Evolutionary conservation across 2,113 vertebrate species (phyloP), one percentile per base, ranked within the genome.

Genomic region (Corvus moneduloides): DNA sequence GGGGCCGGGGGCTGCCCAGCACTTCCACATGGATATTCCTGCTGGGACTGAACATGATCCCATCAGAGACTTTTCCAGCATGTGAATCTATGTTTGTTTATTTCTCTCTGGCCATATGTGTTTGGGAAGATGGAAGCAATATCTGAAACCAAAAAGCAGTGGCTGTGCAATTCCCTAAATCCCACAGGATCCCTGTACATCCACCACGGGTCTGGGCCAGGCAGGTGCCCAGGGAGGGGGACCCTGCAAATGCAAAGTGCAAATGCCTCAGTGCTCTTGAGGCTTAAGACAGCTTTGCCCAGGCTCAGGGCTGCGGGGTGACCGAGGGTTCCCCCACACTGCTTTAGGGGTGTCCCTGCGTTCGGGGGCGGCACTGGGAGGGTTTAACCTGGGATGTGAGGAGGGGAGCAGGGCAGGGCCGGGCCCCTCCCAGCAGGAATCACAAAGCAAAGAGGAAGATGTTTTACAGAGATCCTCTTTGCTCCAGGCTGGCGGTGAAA

Each of bases 11-110:
- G 43, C 67, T 75, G 78, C 82, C 62, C 54, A 44, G 59, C 1
- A 3, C 56, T 24, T 46, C 44, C 11, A 3, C 23, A 2, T 4
- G 69, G 64, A 33, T 49, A 33, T 33, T 87, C 77, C 78, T 15
- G 0, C 66, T 63, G 61, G 43, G 48, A 56, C 21, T 3, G 0
- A 84, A 48, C 17, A 7, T 0, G 1, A 59, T 55, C 51, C 58
- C 23, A 35, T 35, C 44, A 46, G 76, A 51, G 13, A 33, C n/a
- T 76, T 71, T 49, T 27, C 71, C 69, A 76, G 49, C 17, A 5
- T 0, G 9, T 35, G 35, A 67, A 37, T 18, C 41, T 27, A 9
- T 66, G 43, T 68, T 16, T 78, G 43, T 77, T 81, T 78, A 27
- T 67, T 89, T 79, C 80, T 4, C 1, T 24, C 35, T 1, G 5